Percentiles rank a stretch among this genome's conserved stretches.
phyloP scores from a whole-genome alignment of 2,888 invertebrate species.

The Drosophila greeni region DNA sequence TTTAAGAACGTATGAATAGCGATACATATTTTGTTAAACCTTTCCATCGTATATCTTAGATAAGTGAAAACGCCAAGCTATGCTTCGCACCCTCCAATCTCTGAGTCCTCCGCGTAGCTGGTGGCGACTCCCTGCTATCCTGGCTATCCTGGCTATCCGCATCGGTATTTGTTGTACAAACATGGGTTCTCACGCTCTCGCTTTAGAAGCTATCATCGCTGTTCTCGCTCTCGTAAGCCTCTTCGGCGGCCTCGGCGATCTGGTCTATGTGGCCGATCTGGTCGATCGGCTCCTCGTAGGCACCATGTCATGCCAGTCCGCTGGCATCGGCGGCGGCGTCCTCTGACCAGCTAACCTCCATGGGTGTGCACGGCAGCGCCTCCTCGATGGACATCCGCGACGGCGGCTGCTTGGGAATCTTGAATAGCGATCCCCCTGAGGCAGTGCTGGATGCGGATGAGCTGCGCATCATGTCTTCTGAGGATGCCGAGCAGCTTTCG shows the following conservation, averaged over 20 bases:
- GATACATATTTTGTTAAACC: constrained; percentile 23
- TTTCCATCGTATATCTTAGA: constrained; percentile 8
- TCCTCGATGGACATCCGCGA: constrained; percentile 77
- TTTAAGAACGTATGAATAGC: constrained; percentile 26
- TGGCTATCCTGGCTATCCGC: constrained; percentile 6
- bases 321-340: constrained; percentile 75
- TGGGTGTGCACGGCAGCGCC: constrained; percentile 75
- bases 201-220: constrained; percentile 79
- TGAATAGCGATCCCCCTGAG: constrained; percentile 53
- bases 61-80: constrained; percentile 49
- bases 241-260: constrained; percentile 64
- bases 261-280: constrained; percentile 59
- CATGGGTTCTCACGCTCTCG: constrained; percentile 21
- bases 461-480: constrained; percentile 79
- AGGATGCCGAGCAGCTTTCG: constrained; percentile 80
- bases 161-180: constrained; percentile 51
- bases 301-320: constrained; percentile 70
- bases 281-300: constrained; percentile 66
- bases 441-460: constrained; percentile 77
- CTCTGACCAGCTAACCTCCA: constrained; percentile 80
- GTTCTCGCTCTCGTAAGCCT: constrained; percentile 61
- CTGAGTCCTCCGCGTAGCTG: not conserved
- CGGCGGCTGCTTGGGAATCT: constrained; percentile 66
- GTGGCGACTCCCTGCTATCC: constrained; percentile 1
- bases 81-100: constrained; percentile 36